A percentile compares a stretch with the other conserved stretches of the same genome.
Conservation (phyloP, 2,888 invertebrate species). For the Melipona bicolor region DNA sequence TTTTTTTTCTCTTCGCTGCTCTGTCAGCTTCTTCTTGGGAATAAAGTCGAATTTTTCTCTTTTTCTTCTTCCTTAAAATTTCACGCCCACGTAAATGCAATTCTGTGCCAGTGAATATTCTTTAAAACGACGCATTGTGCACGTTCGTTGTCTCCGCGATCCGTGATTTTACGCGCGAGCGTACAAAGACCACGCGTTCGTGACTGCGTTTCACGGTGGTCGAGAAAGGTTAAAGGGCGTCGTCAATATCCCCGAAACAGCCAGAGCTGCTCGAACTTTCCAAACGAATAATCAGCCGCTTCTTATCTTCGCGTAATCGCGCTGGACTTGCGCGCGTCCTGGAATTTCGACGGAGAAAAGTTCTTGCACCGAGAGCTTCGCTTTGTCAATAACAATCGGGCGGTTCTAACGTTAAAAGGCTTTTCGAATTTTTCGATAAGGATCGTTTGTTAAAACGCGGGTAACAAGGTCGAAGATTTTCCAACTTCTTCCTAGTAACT, state of each 20-base stretch:
- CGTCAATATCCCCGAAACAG: conserved; percentile 34
- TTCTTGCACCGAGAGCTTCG: neutral
- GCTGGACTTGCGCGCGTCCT: conserved; percentile 10
- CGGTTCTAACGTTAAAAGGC: conserved; percentile 11
- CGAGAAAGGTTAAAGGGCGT: conserved; percentile 62
- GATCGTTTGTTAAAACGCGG: neutral
- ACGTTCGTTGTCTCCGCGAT: neutral
- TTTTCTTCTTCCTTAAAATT: neutral
- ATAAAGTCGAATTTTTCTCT: neutral
- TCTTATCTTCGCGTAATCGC: conserved; percentile 53
- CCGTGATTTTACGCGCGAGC: conserved; percentile 24
- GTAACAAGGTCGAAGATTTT: neutral
- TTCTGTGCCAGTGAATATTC: neutral
- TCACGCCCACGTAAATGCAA: neutral
- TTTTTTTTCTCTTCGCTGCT: too few relatives aligned
- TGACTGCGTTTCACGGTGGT: conserved; percentile 34
- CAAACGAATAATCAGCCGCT: conserved; percentile 36
- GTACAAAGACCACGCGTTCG: conserved; percentile 11
- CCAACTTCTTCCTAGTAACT: neutral
- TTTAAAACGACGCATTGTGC: neutral
- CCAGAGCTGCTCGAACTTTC: conserved; percentile 54
- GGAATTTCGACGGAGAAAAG: conserved; percentile 14
- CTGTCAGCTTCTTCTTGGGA: too few relatives aligned
- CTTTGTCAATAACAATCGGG: conserved; percentile 2
- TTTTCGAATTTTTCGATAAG: neutral